Evolutionary conservation across 2,888 invertebrate genomes (phyloP).

Genomic region (Megaustenia siamemsis): DNA sequence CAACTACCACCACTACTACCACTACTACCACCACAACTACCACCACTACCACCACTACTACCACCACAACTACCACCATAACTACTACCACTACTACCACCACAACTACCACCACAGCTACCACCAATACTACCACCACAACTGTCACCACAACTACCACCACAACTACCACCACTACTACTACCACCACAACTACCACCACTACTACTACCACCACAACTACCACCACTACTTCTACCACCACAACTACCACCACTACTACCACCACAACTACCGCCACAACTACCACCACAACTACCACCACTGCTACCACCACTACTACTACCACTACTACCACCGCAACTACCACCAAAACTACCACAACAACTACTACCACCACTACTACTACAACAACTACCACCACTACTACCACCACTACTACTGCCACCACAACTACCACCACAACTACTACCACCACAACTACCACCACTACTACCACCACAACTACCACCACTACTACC

Average conservation of each 20-base stretch:
- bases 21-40: background rate
- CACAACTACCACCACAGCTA: no score
- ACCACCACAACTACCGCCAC: background rate
- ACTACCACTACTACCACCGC: no score
- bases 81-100: conserved; percentile 36
- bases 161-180: background rate
- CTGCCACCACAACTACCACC: conserved; percentile 15
- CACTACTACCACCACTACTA: conserved; percentile 27
- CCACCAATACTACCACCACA: no score
- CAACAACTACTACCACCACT: no score
- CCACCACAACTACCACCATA: conserved; percentile 42
- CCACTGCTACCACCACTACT: no score
- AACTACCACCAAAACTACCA: no score
- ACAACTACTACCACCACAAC: conserved; percentile 27
- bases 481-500: conserved; percentile 40
- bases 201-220: background rate
- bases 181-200: background rate
- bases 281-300: no score
- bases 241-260: background rate
- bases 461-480: conserved; percentile 46
- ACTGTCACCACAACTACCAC: conserved; percentile 25
- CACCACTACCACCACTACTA: no score
- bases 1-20: background rate
- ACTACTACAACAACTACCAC: conserved; percentile 6
- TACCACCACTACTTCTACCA: no score